These are phyloP conservation scores for Pocota personata DNA, from an alignment of 2,888 invertebrate genomes.

Conservation along the genomic window DNA sequence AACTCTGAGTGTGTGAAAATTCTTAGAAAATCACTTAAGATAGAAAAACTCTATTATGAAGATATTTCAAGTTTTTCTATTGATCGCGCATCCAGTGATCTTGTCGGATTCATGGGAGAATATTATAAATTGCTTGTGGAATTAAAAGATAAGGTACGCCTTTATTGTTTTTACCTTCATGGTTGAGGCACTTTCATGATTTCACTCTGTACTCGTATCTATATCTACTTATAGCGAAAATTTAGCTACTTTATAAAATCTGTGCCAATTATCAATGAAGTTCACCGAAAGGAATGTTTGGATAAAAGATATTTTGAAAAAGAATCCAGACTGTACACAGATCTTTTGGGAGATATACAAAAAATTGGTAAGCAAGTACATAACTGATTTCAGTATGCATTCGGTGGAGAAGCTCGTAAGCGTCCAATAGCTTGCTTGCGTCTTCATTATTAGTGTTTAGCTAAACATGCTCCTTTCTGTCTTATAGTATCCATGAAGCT, in stretches of 20 bases:
- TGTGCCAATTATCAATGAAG: conserved; percentile 77
- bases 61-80: conserved; percentile 62
- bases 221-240: conserved; percentile 14
- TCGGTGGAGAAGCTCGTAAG: too few relatives aligned
- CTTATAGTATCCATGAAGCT: conserved; percentile 75
- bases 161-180: background rate
- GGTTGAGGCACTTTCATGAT: too few relatives aligned
- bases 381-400: too few relatives aligned
- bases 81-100: conserved; percentile 74
- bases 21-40: conserved; percentile 74
- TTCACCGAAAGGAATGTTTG: conserved; percentile 77
- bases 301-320: conserved; percentile 78
- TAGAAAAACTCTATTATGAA: conserved; percentile 51
- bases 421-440: too few relatives aligned
- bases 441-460: too few relatives aligned
- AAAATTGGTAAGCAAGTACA: conserved; percentile 75
- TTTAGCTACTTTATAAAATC: conserved; percentile 78
- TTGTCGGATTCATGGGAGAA: conserved; percentile 80
- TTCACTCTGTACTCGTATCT: too few relatives aligned
- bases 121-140: conserved; percentile 77
- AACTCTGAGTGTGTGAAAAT: conserved; percentile 76
- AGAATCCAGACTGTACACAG: conserved; percentile 76
- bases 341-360: conserved; percentile 77
- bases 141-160: background rate
- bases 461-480: background rate